These are phyloP conservation scores for Nannospalax galili DNA, from an alignment of 2,113 vertebrate genomes.

Conservation along the genomic window DNA sequence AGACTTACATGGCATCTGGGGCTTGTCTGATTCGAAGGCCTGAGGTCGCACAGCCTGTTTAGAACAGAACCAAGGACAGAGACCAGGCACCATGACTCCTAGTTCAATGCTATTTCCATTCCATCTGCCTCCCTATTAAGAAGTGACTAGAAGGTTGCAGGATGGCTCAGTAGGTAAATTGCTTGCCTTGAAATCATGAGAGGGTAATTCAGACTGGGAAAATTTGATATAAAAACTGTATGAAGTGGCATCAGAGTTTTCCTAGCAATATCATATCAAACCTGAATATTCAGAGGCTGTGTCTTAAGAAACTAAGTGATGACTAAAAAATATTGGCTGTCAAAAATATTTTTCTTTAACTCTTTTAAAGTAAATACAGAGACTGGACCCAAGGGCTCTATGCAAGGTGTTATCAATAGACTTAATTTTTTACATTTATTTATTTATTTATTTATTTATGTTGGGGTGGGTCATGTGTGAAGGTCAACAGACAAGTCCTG, in stretches of 20 bases:
- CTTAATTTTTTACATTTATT: neutral
- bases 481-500: neutral
- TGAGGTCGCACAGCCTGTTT: neutral
- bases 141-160: neutral
- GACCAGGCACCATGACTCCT: neutral
- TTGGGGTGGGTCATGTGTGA: neutral
- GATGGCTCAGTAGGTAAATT: too few species aligned
- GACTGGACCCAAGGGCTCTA: neutral
- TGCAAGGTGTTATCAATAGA: neutral
- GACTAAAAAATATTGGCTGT: conserved; percentile 4
- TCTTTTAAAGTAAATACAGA: neutral
- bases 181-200: neutral
- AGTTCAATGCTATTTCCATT: neutral
- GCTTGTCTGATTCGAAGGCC: conserved; percentile 17
- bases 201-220: neutral
- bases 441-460: neutral
- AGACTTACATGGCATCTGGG: neutral
- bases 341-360: neutral
- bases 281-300: conserved; percentile 14
- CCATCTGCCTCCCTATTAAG: neutral
- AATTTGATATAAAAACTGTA: neutral
- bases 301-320: neutral
- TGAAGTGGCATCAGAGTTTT: neutral
- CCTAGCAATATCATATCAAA: neutral
- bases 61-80: too few species aligned